Conservation (phyloP, 2,888 invertebrate genomes). For the Embidobia sp. region DNA sequence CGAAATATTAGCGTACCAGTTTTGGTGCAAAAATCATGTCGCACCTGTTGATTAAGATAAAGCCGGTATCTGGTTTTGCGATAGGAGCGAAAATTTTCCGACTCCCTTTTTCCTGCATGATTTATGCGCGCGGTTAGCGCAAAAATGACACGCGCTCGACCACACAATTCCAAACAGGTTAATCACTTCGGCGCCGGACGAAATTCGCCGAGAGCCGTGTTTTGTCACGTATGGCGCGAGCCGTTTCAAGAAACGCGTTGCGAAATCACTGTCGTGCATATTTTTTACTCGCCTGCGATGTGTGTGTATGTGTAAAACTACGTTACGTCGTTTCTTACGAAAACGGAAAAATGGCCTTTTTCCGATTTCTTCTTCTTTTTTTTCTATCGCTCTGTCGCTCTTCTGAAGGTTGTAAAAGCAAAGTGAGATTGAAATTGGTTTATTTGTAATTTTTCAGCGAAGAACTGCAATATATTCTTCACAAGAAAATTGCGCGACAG, state of each 20-base stretch:
- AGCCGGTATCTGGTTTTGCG: conserved; percentile 17
- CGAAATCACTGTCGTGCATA: conserved; percentile 18
- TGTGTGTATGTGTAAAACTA: conserved; percentile 15
- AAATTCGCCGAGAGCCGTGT: conserved; percentile 45
- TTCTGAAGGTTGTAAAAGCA: conserved; percentile 1
- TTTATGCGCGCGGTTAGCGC: conserved; percentile 15
- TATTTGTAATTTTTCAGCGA: conserved; percentile 17
- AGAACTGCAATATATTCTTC: conserved; percentile 28
- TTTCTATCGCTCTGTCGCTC: too few relatives aligned
- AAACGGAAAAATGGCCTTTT: too few relatives aligned
- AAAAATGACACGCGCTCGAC: conserved; percentile 35
- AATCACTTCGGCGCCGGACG: conserved; percentile 40
- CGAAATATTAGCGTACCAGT: conserved; percentile 7
- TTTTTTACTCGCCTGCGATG: background rate
- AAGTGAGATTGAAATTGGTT: conserved; percentile 38
- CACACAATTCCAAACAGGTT: conserved; percentile 42
- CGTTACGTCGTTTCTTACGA: background rate
- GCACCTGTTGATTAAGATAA: conserved; percentile 47
- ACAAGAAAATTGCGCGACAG: conserved; percentile 43
- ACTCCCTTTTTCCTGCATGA: conserved; percentile 35
- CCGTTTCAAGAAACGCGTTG: conserved; percentile 26
- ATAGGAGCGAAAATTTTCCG: conserved; percentile 36
- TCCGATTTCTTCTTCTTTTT: too few relatives aligned
- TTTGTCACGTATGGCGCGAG: conserved; percentile 37
- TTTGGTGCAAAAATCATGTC: conserved; percentile 26